phyloP scores from a whole-genome alignment of 2,888 invertebrate species.

The Calameuta pallipes region DNA sequence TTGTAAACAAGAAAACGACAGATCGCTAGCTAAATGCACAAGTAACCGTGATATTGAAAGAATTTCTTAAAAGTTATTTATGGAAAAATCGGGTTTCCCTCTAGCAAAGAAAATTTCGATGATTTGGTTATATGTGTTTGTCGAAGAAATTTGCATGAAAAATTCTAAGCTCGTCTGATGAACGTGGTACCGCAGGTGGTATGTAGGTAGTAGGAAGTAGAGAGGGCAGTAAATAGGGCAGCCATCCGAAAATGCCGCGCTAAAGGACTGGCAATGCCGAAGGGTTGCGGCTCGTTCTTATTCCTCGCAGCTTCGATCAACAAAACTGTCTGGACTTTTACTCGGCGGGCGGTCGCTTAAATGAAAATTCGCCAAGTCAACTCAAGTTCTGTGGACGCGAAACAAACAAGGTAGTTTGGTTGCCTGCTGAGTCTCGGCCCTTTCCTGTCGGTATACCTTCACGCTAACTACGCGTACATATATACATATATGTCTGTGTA shows the following conservation, averaged over 20 bases:
- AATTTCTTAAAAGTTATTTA: constrained; percentile 2
- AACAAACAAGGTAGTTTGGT: constrained; percentile 36
- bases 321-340: constrained; percentile 41
- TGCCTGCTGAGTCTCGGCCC: not conserved
- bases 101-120: too few species aligned
- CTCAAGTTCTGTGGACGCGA: constrained; percentile 34
- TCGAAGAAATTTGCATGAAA: not conserved
- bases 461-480: too few species aligned
- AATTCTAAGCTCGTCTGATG: not conserved
- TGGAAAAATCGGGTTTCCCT: too few species aligned
- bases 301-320: constrained; percentile 56
- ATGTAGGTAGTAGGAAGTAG: constrained; percentile 16
- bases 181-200: constrained; percentile 16
- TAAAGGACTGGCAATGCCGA: too few species aligned
- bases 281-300: constrained; percentile 43
- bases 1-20: constrained; percentile 28
- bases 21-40: too few species aligned
- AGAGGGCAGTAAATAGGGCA: too few species aligned
- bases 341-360: constrained; percentile 30
- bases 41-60: not conserved
- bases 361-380: constrained; percentile 48
- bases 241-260: too few species aligned
- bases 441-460: too few species aligned
- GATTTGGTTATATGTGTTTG: too few species aligned
- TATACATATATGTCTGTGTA: too few species aligned